Base-by-base conservation (phyloP, 2,113 vertebrate genomes). In the Sceloporus undulatus region DNA sequence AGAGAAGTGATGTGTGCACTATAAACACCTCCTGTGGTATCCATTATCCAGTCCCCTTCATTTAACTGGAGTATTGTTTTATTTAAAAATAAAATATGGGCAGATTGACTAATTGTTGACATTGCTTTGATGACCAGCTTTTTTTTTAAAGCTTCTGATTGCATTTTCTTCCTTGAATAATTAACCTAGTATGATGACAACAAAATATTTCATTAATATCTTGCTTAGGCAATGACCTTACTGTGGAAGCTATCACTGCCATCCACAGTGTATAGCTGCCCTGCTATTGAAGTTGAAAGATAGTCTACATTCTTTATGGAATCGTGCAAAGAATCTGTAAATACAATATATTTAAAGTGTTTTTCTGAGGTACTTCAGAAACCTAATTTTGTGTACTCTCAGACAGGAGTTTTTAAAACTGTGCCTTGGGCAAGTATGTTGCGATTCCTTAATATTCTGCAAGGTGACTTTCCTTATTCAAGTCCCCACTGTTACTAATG, bases 131-230 rank as follows among this genome's bases (percentile, higher is more conserved):
- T 91, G 78, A 4, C 59, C 66, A 62, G 18, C 59, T 56, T 77
- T 78, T 5, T 92, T 73, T 71, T 86, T 89, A 91, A 0, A n/a
- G 81, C 86, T 3, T n/a, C 56, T 65, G 80, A 87, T 90, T 91
- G 87, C n/a, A 13, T 40, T 89, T 91, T 89, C 84, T 86, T n/a
- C 8, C 79, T 93, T 68, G 84, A 92, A 93, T 91, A 91, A 91
- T 92, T 91, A 70, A 86, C 84, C 71, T 62, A 88, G 85, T 84
- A 85, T 0, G 1, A n/a, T 87, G 42, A 4, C 73, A 54, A 34
- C 76, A 71, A 87, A 89, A 89, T 87, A 59, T 94, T 95, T 92
- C 90, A 92, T 93, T 93, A 94, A 91, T 91, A 91, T 85, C 19
- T 3, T 13, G 90, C 18, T 84, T 89, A 84, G 84, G 84, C 79